Evolutionary conservation across 2,113 vertebrate genomes (phyloP), one percentile per base, ranked within the genome.

Genomic region (Archocentrus centrarchus): DNA sequence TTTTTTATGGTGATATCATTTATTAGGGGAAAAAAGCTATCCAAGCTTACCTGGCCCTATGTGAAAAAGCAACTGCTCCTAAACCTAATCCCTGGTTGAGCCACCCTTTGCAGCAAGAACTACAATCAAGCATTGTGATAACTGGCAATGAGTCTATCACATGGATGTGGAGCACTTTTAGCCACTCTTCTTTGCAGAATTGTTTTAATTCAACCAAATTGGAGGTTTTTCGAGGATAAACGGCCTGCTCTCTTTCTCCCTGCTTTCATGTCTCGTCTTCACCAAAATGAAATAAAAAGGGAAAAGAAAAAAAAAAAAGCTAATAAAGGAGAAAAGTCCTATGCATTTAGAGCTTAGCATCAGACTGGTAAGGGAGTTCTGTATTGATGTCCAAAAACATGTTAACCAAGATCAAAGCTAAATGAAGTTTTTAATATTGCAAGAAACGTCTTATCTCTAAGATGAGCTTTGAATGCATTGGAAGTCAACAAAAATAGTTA

Each of bases 401-500:
- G 24, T 70, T 70, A 70, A 32, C 66, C 17, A 53, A 73, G 47
- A 27, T n/a, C 14, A 50, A 50, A 11, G 4, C 5, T 15, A 70
- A 13, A 70, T 70, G 30, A 20, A 17, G 44, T 70, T 18, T 24
- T 70, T 70, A 50, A 5, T 30, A 41, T 53, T 20, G 44, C 44
- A 11, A 70, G 66, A 53, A 24, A 5, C 11, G 24, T 3, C 66
- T 53, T 73, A 53, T 53, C 24, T 73, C 17, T 32, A 53, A 37
- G n/a, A 22, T 15, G 30, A 47, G 15, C 75, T 53, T 53, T 73
- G 50, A 70, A 2, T 3, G 17, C 53, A 18, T 60, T 44, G 20
- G 39, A 77, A n/a, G 13, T 44, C 59, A 13, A n/a, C 17, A 75
- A 17, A 30, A 64, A 68, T 27, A 75, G 76, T 81, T 80, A 20